Percentiles rank a stretch among this genome's conserved stretches.
These are phyloP conservation scores for Gerosis bhagava DNA, from an alignment of 2,888 invertebrate genomes.

Conservation along the genomic window DNA sequence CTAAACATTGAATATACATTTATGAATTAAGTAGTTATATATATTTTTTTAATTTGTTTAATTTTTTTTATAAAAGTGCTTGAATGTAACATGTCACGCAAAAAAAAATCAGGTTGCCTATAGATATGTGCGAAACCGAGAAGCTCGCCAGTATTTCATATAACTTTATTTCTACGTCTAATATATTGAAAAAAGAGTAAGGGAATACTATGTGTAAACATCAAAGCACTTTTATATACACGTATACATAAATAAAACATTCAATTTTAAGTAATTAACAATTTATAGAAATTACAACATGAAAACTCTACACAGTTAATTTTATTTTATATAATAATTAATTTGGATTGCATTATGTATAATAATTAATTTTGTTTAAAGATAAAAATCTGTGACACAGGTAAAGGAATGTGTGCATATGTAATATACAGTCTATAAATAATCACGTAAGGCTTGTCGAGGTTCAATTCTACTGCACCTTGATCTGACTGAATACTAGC, in stretches of 20 bases:
- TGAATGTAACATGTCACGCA: too few relatives aligned
- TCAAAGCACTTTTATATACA: conserved; percentile 6
- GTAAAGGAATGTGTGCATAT: neutral
- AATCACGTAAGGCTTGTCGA: neutral
- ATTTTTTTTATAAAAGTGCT: conserved; percentile 7
- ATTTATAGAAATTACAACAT: conserved; percentile 14
- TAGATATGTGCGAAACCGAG: too few relatives aligned
- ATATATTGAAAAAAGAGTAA: too few relatives aligned
- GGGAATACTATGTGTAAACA: neutral
- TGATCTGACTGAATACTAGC: neutral
- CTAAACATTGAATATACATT: conserved; percentile 11
- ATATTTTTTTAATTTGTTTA: conserved; percentile 5
- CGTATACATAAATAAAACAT: neutral
- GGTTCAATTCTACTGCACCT: neutral
- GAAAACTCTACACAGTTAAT: conserved; percentile 15
- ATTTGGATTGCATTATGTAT: neutral
- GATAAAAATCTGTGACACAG: neutral
- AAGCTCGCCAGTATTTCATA: too few relatives aligned
- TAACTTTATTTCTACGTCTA: too few relatives aligned
- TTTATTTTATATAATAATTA: conserved; percentile 12
- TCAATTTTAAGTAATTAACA: too few relatives aligned
- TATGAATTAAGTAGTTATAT: too few relatives aligned
- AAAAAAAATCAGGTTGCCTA: too few relatives aligned
- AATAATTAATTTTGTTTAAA: too few relatives aligned
- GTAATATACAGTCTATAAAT: neutral